Percentiles rank a stretch among this genome's conserved stretches.
phyloP scores from a whole-genome alignment of 2,797 vertebrate genomes.

The Prunella strophiata region DNA sequence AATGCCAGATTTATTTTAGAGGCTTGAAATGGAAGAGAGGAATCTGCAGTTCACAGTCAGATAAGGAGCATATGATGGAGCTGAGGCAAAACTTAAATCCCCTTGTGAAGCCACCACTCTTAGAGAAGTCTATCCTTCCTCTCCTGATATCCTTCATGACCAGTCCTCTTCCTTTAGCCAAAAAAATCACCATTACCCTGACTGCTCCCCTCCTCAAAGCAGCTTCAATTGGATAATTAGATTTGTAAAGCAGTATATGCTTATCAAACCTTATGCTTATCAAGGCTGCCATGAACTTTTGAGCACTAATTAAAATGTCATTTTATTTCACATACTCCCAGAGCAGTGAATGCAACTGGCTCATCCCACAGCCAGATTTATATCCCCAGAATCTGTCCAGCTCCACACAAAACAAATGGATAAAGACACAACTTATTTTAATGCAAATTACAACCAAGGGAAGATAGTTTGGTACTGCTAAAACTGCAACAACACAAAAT shows the following conservation, averaged over 20 bases:
- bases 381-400: background rate
- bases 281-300: background rate
- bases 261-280: background rate
- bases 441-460: background rate
- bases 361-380: background rate
- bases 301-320: background rate
- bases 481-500: background rate
- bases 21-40: background rate
- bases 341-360: background rate
- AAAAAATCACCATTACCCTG: background rate
- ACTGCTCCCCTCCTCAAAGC: background rate
- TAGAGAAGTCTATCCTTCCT: background rate
- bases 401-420: background rate
- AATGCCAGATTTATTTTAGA: background rate
- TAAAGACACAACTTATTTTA: background rate
- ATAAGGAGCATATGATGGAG: background rate
- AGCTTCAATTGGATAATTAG: fast-evolving
- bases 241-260: background rate
- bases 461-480: background rate
- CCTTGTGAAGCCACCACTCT: background rate
- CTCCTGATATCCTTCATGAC: background rate
- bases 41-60: background rate
- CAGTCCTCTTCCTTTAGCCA: background rate
- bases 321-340: background rate
- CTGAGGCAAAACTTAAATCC: background rate